Percentiles rank a stretch among this genome's conserved stretches.
These are phyloP conservation scores for Lophius americanus DNA, from an alignment of 2,797 vertebrate genomes.

Conservation along the genomic window DNA sequence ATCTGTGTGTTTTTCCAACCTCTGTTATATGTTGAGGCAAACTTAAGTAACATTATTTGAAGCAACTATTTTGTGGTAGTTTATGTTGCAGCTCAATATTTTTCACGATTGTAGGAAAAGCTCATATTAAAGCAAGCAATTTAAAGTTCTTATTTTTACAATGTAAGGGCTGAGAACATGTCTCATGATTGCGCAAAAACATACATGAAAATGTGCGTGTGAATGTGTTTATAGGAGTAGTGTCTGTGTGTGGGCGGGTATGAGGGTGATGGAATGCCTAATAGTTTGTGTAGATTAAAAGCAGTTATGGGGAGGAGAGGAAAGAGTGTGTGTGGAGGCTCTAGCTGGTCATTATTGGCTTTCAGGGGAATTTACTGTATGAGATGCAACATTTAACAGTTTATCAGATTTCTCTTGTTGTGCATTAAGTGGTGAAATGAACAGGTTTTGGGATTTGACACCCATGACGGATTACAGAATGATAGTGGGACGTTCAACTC, in stretches of 20 bases:
- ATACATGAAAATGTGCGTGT: conserved; percentile 61
- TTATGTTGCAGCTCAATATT: too few relatives aligned
- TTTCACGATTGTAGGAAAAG: too few relatives aligned
- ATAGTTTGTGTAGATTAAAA: conserved; percentile 75
- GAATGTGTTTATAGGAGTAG: conserved; percentile 70
- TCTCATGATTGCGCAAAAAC: conserved; percentile 58
- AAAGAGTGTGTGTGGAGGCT: conserved; percentile 35
- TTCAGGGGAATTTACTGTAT: conserved; percentile 42
- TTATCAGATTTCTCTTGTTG: conserved; percentile 37
- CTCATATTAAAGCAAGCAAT: too few relatives aligned
- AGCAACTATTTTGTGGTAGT: too few relatives aligned
- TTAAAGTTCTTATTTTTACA: too few relatives aligned
- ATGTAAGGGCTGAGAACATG: conserved; percentile 47
- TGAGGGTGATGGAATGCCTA: conserved; percentile 62
- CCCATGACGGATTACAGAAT: background rate
- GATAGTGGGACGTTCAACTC: background rate
- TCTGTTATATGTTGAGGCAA: too few relatives aligned
- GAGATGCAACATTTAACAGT: conserved; percentile 37
- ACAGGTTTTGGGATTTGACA: conserved; percentile 14
- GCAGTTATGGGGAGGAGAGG: conserved; percentile 61
- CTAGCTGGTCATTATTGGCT: conserved; percentile 53
- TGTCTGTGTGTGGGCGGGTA: conserved; percentile 69
- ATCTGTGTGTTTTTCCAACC: too few relatives aligned
- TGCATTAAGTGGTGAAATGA: conserved; percentile 36
- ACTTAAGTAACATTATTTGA: too few relatives aligned